Evolutionary conservation across 2,797 vertebrate species (phyloP), one percentile per base, ranked within the genome.

Genomic region (Sarcophilus harrisii): DNA sequence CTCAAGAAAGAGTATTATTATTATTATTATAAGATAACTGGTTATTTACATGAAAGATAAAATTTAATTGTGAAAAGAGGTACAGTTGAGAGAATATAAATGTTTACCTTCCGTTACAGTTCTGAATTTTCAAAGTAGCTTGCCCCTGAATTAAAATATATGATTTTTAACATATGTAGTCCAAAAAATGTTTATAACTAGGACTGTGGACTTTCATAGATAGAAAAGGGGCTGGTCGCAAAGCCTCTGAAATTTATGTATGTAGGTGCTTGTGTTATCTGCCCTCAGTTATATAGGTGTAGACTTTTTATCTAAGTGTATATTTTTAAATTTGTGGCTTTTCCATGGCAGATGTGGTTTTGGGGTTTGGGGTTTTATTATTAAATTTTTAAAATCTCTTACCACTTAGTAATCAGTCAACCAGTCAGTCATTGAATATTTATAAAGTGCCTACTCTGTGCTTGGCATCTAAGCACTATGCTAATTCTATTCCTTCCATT

Each of bases 31-130:
- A 96, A 95, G 49, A 91, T 59, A 95, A 60, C 73, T 93, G 92
- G 30, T 49, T 94, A 92, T 96, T 95, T 96, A 94, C 32, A 92
- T 95, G 93, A 94, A 97, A 95, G 91, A 28, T 90, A 95, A 52
- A 96, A 24, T 93, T 95, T 95, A 95, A 96, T 95, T 96, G 81
- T 96, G 91, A 97, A 96, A 95, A 96, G 10, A 93, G 21, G 18
- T 93, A 54, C 95, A 94, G 58, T 29, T 96, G n/a, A n/a, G 92
- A 97, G n/a, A 96, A 49, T 96, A 0, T 95, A 95, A 96, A 18
- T 94, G 55, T 95, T 96, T 95, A 96, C 28, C 92, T 8, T 94
- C 58, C 96, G 97, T 96, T 91, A 29, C n/a, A 94, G 28, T 94
- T 94, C 90, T 28, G 0, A 21, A 60, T 95, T 97, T 96, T 95